Evolutionary conservation across 1,140 invertebrate species (phyloP).

Genomic region (Danaus melanippus): DNA sequence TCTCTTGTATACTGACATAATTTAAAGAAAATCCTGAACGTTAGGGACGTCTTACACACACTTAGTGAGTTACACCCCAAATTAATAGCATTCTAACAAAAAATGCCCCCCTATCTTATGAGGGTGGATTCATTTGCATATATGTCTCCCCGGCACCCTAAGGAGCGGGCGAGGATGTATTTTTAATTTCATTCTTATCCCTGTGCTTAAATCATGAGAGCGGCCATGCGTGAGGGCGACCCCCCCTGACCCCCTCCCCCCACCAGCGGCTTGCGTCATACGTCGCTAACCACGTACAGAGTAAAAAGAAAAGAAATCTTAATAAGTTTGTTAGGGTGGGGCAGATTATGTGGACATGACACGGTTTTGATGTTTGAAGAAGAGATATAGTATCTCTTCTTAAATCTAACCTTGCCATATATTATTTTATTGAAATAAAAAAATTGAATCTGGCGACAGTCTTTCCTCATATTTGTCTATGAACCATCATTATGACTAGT

Average conservation of each 20-base stretch:
- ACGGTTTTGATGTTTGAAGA: not conserved
- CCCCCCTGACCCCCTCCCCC: constrained; percentile 27
- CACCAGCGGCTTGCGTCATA: constrained; percentile 65
- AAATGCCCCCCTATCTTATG: constrained; percentile 62
- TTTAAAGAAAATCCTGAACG: constrained; percentile 50
- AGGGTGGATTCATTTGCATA: constrained; percentile 67
- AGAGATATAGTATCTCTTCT: no score
- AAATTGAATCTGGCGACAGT: no score
- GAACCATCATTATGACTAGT: no score
- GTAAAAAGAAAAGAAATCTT: constrained; percentile 72
- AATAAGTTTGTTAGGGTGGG: constrained; percentile 70
- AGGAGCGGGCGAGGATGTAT: constrained; percentile 67
- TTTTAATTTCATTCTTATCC: constrained; percentile 73
- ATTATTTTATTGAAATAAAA: no score
- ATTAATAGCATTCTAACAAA: constrained; percentile 71
- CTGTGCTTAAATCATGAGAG: constrained; percentile 70
- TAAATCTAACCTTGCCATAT: no score
- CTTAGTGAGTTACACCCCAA: constrained; percentile 66
- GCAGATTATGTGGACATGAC: constrained; percentile 42
- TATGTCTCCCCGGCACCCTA: constrained; percentile 67
- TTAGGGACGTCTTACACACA: constrained; percentile 47
- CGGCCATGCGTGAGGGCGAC: constrained; percentile 65
- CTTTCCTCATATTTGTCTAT: no score
- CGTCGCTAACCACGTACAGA: constrained; percentile 69
- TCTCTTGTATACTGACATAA: constrained; percentile 57